phyloP scores from a whole-genome alignment of 1,140 invertebrate genomes.

The Bombus confusus region DNA sequence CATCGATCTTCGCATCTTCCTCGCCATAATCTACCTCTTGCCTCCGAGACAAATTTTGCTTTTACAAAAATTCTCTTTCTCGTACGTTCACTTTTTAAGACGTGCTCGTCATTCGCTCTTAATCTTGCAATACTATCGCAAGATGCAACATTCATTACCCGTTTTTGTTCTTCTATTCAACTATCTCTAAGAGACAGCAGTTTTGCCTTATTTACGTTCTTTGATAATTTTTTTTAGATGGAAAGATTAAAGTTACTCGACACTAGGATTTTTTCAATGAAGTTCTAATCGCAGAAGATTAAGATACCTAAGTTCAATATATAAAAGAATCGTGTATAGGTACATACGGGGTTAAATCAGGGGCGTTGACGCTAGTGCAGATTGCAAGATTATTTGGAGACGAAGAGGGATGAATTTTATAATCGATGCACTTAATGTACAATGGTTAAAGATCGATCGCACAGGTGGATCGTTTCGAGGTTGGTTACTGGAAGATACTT shows the following conservation, averaged over 20 bases:
- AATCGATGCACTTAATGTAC: not conserved
- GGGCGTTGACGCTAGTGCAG: not conserved
- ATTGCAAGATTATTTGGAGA: not conserved
- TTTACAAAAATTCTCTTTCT: not conserved
- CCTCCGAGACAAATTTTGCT: not conserved
- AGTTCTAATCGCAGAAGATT: too few relatives aligned
- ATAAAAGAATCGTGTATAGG: not conserved
- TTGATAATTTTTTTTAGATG: too few relatives aligned
- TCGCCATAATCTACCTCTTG: too few relatives aligned
- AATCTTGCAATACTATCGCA: too few relatives aligned
- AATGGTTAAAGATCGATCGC: not conserved
- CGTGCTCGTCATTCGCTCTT: not conserved
- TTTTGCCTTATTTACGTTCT: not conserved
- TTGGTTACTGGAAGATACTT: slow-evolving; percentile 32
- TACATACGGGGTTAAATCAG: not conserved
- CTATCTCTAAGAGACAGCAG: not conserved
- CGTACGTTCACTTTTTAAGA: not conserved
- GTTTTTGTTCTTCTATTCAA: not conserved
- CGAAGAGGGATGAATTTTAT: not conserved
- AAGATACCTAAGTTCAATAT: too few relatives aligned
- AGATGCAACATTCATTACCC: not conserved
- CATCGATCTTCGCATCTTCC: not conserved
- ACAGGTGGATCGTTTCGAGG: slow-evolving; percentile 25
- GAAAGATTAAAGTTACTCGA: too few relatives aligned
- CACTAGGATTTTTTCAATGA: too few relatives aligned